Evolutionary conservation across 1,140 invertebrate species (phyloP).

Genomic region (Phthorimaea operculella): DNA sequence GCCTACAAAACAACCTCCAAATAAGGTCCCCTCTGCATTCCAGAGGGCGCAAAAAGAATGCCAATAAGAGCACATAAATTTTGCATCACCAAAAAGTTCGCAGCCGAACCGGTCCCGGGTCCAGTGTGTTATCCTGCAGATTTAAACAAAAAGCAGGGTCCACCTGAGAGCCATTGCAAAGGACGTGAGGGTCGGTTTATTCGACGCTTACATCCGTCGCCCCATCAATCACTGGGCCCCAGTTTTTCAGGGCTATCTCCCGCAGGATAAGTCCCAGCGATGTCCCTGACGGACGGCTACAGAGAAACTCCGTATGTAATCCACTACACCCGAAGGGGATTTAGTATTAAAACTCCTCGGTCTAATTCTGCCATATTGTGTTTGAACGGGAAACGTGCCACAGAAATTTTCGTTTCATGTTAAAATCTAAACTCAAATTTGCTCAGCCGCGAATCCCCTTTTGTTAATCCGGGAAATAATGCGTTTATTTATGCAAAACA

Average conservation of each 20-base stretch:
- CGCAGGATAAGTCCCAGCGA: conserved; percentile 28
- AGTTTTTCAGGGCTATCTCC: conserved; percentile 50
- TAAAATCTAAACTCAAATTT: too few relatives aligned
- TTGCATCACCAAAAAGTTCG: not conserved
- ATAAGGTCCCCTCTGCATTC: too few relatives aligned
- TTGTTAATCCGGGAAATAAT: too few relatives aligned
- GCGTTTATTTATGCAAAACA: not conserved
- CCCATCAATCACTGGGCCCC: conserved; percentile 54
- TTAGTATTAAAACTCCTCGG: conserved; percentile 1
- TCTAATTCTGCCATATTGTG: not conserved
- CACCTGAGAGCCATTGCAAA: conserved; percentile 41
- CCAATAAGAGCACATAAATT: not conserved
- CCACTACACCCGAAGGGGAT: conserved; percentile 24
- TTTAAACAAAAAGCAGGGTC: conserved; percentile 33
- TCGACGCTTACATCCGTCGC: conserved; percentile 34
- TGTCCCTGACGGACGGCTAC: conserved; percentile 28
- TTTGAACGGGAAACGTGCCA: too few relatives aligned
- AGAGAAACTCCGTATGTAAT: conserved; percentile 36
- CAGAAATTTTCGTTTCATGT: too few relatives aligned
- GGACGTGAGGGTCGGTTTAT: conserved; percentile 47
- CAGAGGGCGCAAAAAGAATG: not conserved
- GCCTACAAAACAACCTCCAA: too few relatives aligned
- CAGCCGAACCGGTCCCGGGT: not conserved
- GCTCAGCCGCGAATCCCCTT: too few relatives aligned
- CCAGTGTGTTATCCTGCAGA: conserved; percentile 11